phyloP scores from a whole-genome alignment of 2,113 vertebrate species.

The Pseudorectes ferrugineus region DNA sequence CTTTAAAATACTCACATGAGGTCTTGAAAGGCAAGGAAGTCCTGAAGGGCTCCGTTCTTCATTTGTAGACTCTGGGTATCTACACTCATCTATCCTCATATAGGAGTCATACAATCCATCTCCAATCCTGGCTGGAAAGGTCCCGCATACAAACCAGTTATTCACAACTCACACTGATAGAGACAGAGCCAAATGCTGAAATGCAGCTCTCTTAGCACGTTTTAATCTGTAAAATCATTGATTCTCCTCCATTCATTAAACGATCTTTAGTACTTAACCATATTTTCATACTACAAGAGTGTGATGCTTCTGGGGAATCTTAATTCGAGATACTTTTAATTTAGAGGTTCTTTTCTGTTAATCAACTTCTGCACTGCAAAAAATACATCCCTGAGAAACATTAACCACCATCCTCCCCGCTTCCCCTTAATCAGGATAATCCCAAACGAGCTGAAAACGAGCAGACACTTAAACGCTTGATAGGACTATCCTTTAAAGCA shows the following conservation, averaged over 20 bases:
- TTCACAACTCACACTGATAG: not conserved
- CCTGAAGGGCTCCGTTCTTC: constrained; percentile 81
- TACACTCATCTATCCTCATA: constrained; percentile 92
- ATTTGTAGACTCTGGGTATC: constrained; percentile 81
- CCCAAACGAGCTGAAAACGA: not conserved
- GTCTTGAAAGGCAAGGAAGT: constrained; percentile 82
- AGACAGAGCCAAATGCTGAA: not conserved
- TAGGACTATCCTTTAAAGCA: not conserved
- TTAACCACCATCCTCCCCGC: not conserved
- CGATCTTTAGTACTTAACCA: accelerated
- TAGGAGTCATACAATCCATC: constrained; percentile 93
- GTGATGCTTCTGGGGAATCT: not conserved
- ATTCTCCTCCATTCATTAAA: not conserved
- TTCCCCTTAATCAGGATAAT: not conserved
- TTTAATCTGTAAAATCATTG: not conserved
- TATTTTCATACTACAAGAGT: not conserved
- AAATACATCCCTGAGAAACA: not conserved
- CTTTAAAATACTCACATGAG: constrained; percentile 81
- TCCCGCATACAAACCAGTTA: constrained; percentile 39
- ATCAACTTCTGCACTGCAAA: not conserved
- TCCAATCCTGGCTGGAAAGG: constrained; percentile 80
- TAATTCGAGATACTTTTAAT: not conserved
- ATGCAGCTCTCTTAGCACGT: not conserved
- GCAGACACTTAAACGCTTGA: not conserved
- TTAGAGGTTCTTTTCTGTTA: not conserved